Percentiles rank a stretch among this genome's conserved stretches.
Evolutionary conservation across 2,888 invertebrate genomes (phyloP).

Genomic region (Caenorhabditis macrosperma): DNA sequence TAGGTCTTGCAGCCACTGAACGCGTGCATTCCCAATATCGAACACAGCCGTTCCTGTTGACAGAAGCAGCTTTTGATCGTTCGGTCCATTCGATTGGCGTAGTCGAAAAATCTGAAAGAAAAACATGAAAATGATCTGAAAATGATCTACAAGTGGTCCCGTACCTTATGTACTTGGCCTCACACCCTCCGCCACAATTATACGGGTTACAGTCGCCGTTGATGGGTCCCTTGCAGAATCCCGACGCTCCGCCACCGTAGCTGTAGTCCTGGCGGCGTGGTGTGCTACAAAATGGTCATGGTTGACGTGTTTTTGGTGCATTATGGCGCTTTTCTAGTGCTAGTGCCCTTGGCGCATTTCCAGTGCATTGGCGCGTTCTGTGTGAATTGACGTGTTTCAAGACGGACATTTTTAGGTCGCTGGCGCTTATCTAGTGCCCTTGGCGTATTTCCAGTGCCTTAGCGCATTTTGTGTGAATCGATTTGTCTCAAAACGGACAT

Average conservation of each 20-base stretch:
- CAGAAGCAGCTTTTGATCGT: constrained; percentile 62
- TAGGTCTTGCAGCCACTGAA: constrained; percentile 66
- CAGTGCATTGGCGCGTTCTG: too few species aligned
- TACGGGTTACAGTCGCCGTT: constrained; percentile 65
- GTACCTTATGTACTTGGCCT: constrained; percentile 64
- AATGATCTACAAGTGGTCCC: too few species aligned
- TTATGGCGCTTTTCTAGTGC: too few species aligned
- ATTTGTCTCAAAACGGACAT: too few species aligned
- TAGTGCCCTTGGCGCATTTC: too few species aligned
- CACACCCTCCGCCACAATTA: constrained; percentile 63
- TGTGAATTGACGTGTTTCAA: too few species aligned
- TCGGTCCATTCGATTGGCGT: constrained; percentile 50
- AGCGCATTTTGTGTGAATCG: too few species aligned
- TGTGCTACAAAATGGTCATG: constrained; percentile 6
- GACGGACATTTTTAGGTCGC: too few species aligned
- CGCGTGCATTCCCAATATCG: constrained; percentile 65
- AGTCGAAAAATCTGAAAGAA: constrained; percentile 60
- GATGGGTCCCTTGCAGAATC: constrained; percentile 50
- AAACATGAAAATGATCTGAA: background rate
- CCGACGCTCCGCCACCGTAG: too few species aligned
- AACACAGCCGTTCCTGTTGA: constrained; percentile 62
- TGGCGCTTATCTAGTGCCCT: too few species aligned
- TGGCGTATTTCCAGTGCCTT: too few species aligned
- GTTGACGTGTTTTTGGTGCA: background rate
- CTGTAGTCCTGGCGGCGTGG: constrained; percentile 20